Conservation (phyloP, 2,888 invertebrate species). For the Tipula lateralis region DNA sequence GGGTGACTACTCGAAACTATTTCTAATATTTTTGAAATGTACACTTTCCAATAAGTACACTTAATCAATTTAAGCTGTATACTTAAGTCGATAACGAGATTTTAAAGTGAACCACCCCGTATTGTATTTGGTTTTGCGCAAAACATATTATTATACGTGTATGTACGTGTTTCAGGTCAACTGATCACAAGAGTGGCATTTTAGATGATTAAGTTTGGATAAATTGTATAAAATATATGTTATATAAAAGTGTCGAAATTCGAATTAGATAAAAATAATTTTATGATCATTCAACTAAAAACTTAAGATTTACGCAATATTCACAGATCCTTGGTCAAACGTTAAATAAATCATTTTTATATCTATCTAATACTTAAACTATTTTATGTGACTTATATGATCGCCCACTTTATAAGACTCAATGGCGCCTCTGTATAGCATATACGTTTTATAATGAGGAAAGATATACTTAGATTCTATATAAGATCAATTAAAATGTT, state of each 20-base stretch:
- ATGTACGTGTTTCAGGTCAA: neutral
- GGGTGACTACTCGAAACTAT: neutral
- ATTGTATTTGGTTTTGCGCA: neutral
- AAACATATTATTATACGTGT: no score
- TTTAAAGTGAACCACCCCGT: neutral
- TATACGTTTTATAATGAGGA: no score
- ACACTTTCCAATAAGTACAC: no score
- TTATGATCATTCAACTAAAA: neutral
- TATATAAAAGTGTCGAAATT: neutral
- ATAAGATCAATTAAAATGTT: neutral
- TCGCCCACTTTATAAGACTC: neutral
- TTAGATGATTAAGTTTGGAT: neutral
- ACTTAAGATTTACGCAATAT: neutral
- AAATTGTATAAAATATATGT: neutral
- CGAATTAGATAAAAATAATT: neutral
- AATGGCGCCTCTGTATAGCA: neutral
- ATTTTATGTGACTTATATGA: neutral
- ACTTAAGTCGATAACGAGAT: neutral
- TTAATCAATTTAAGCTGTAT: no score
- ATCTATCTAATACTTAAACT: neutral
- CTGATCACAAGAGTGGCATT: neutral
- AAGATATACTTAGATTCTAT: neutral
- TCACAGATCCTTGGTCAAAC: neutral
- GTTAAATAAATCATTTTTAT: neutral
- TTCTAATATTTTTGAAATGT: neutral